phyloP scores from a whole-genome alignment of 2,797 vertebrate species.

The Neomorphus geoffroyi region DNA sequence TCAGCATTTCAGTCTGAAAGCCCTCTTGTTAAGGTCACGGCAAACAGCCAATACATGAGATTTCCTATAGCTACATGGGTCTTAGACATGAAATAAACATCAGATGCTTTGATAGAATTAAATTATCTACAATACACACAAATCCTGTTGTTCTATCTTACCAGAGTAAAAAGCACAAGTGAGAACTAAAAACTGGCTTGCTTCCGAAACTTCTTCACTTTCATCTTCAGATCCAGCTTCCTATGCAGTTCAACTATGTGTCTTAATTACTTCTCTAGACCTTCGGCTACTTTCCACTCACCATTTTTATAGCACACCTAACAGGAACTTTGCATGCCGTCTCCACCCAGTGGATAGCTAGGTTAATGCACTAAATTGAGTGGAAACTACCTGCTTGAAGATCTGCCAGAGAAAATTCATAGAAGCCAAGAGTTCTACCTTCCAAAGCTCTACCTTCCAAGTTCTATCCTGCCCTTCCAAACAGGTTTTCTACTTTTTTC shows the following conservation, averaged over 20 bases:
- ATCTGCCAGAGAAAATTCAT: background rate
- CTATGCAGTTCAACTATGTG: background rate
- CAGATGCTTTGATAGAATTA: background rate
- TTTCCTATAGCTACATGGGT: background rate
- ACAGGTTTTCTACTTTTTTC: background rate
- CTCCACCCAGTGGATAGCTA: background rate
- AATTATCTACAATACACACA: background rate
- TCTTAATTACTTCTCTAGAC: background rate
- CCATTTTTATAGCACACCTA: background rate
- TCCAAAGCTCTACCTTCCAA: too few species aligned
- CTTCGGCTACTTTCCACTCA: background rate
- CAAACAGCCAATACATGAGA: background rate
- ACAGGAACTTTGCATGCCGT: background rate
- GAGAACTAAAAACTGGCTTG: background rate
- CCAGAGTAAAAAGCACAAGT: background rate
- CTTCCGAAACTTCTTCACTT: background rate
- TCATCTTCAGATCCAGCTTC: background rate
- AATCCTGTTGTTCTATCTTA: background rate
- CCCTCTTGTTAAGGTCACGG: background rate
- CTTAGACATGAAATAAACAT: background rate
- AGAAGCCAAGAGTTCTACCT: background rate
- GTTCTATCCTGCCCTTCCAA: background rate
- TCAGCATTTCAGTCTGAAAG: background rate
- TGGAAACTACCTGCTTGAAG: background rate
- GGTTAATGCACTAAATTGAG: background rate